Evolutionary conservation across 2,797 vertebrate genomes (phyloP).

Genomic region (Argya squamiceps): DNA sequence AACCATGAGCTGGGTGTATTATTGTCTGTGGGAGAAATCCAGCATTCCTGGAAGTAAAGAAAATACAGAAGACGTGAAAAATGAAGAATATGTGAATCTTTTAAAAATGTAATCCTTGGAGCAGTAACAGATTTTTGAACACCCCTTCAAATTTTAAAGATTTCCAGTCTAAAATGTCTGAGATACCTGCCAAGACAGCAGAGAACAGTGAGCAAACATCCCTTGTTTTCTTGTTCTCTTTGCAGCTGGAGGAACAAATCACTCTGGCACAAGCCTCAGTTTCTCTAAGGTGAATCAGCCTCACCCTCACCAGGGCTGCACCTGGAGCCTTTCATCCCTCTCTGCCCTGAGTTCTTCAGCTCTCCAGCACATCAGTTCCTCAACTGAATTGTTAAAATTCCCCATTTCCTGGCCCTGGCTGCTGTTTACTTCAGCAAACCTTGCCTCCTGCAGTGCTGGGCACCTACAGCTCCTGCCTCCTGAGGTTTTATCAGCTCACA

Average conservation of each 20-base stretch:
- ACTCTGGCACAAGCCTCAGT: background rate
- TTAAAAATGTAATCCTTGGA: background rate
- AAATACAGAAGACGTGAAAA: background rate
- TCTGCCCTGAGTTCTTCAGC: background rate
- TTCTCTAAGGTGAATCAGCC: background rate
- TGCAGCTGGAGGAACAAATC: background rate
- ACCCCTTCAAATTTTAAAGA: background rate
- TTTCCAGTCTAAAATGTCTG: background rate
- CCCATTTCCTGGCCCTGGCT: background rate
- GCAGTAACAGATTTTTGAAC: background rate
- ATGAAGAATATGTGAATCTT: background rate
- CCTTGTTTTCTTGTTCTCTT: rapidly evolving
- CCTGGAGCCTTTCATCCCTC: background rate
- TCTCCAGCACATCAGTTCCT: background rate
- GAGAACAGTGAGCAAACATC: background rate
- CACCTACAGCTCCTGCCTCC: background rate
- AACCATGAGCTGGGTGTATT: rapidly evolving
- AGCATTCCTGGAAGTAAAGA: background rate
- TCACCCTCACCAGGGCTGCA: background rate
- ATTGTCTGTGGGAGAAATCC: background rate
- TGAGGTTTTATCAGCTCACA: background rate
- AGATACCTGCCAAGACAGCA: background rate
- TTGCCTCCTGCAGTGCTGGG: background rate
- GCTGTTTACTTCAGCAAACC: background rate
- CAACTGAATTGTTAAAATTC: background rate